Conservation (phyloP, 64 coral and sea anemone genomes). For the Stichodactyla helianthus region DNA sequence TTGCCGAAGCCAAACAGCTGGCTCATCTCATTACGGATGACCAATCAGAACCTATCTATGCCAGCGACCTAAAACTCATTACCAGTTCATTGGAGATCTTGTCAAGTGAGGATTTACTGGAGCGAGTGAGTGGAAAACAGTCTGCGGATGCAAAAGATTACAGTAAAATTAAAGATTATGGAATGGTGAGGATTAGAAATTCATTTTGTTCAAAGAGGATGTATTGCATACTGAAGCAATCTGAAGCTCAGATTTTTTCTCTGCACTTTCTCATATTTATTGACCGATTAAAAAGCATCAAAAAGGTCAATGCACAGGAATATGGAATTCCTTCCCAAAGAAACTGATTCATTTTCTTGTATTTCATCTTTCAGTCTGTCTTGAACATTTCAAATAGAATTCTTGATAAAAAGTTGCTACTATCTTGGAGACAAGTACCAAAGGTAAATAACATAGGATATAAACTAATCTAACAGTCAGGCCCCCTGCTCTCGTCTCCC, state of each 20-base stretch:
- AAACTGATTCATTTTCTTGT: not conserved
- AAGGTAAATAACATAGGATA: not conserved
- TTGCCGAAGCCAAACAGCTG: not conserved
- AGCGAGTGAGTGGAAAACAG: not conserved
- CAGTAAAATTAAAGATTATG: not conserved
- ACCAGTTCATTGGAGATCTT: conserved; percentile 4
- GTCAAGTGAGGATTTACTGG: not conserved
- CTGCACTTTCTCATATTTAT: no score
- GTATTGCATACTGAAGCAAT: no score
- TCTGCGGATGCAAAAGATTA: not conserved
- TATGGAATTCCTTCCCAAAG: not conserved
- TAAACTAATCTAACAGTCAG: not conserved
- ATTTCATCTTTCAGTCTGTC: not conserved
- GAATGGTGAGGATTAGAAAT: not conserved
- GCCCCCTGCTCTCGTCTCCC: no score
- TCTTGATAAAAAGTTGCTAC: not conserved
- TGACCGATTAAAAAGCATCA: no score
- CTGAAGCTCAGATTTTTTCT: no score
- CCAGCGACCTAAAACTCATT: conserved; percentile 7
- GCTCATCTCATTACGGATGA: not conserved
- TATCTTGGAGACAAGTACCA: conserved; percentile 9
- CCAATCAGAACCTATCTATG: not conserved
- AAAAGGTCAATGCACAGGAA: no score
- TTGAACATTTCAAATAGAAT: conserved; percentile 13
- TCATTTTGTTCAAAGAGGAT: not conserved